Base-by-base conservation (phyloP, 2,797 vertebrate species). In the Lacerta agilis region DNA sequence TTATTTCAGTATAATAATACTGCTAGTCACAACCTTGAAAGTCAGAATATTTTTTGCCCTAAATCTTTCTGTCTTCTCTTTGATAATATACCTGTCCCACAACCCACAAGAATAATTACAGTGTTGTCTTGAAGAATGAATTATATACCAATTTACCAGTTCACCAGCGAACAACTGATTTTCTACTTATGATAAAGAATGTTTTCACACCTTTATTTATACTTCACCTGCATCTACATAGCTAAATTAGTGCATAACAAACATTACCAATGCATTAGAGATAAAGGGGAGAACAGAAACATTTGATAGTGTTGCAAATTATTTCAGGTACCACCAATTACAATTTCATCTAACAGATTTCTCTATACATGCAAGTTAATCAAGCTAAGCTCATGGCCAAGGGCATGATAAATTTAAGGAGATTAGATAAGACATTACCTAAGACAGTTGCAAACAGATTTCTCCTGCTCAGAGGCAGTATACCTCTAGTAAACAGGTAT, bases 131-230 rank as follows among this genome's bases (percentile, higher is more conserved):
- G 15, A 83, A 71, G 92, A 91, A 95, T 38, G 13, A 89, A 93
- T 89, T 86, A 95, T 92, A 93, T 88, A 78, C 38, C 82, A 89
- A 4, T 85, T 88, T 93, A 84, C 85, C 79, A 91, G 79, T 58
- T 82, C 78, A 90, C 38, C 92, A 93, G 77, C 27, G 66, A 93
- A 91, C 72, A 90, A 88, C 23, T 85, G 84, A 76, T 61, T 83
- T 90, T 89, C 87, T 61, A 82, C 6, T 58, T 91, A 38, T 23
- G 72, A 58, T 25, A 93, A 90, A 90, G 84, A 29, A 73, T 33
- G 38, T 36, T 90, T 88, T 13, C 5, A 6, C 76, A 33, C 58
- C 66, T 87, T 80, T 83, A 88, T 69, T 79, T 89, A 71, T 81
- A 49, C 73, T 58, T 25, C 25, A 55, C 73, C 83, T 23, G n/a